These are phyloP conservation scores for Cydia fagiglandana DNA, from an alignment of 1,140 invertebrate genomes.

Conservation along the genomic window DNA sequence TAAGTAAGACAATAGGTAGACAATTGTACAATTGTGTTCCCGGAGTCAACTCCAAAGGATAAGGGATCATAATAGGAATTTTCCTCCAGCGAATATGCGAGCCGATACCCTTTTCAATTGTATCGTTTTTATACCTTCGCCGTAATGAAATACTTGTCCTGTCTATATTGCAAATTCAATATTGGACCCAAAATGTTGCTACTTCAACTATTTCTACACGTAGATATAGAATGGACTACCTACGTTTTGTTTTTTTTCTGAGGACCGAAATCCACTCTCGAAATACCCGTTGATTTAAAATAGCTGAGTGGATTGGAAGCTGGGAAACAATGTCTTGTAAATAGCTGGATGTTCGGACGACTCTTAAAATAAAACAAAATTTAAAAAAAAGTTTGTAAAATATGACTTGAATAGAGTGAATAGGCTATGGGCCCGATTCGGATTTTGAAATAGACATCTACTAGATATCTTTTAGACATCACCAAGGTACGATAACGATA, in stretches of 20 bases:
- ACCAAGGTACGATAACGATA: too few relatives aligned
- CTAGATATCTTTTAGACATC: too few relatives aligned
- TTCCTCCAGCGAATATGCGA: constrained; percentile 71
- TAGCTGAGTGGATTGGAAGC: constrained; percentile 25
- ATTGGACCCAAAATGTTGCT: constrained; percentile 29
- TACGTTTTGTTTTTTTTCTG: constrained; percentile 20
- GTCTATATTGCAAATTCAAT: constrained; percentile 32
- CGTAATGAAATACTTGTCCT: constrained; percentile 69
- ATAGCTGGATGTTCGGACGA: background rate
- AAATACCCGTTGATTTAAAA: constrained; percentile 25
- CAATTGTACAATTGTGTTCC: constrained; percentile 36
- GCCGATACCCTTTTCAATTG: constrained; percentile 76
- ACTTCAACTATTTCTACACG: constrained; percentile 24
- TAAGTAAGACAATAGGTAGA: background rate
- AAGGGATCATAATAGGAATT: constrained; percentile 77
- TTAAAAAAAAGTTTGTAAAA: too few relatives aligned
- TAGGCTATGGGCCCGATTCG: too few relatives aligned
- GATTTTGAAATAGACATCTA: too few relatives aligned
- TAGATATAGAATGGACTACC: constrained; percentile 5
- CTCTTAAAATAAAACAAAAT: background rate
- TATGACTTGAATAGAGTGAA: too few relatives aligned
- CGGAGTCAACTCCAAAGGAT: constrained; percentile 65
- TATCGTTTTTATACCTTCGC: constrained; percentile 77
- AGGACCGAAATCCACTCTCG: constrained; percentile 1
- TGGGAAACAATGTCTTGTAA: constrained; percentile 5